Evolutionary conservation across 2,797 vertebrate genomes (phyloP).

Genomic region (Aplochiton taeniatus): DNA sequence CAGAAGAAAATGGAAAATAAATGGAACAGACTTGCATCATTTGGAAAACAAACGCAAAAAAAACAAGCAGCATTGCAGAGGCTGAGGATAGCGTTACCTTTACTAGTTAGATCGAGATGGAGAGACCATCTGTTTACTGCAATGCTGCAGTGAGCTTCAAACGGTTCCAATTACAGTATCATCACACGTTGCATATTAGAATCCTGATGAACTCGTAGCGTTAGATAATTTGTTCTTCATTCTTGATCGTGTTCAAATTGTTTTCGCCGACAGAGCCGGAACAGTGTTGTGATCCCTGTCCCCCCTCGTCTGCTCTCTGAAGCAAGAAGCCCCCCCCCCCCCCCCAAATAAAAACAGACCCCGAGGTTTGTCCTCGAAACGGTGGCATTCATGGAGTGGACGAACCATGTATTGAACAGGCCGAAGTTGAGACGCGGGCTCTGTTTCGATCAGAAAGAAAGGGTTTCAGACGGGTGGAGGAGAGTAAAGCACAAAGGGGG

Average conservation of each 20-base stretch:
- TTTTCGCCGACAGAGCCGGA: no score
- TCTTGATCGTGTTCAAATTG: no score
- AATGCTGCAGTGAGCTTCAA: background rate
- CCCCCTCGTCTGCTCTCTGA: no score
- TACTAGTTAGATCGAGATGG: background rate
- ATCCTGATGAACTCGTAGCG: no score
- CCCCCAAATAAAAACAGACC: no score
- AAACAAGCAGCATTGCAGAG: background rate
- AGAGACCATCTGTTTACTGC: background rate
- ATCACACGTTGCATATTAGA: no score
- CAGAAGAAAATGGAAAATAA: background rate
- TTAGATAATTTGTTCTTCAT: no score
- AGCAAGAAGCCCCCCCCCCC: no score
- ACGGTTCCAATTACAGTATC: no score
- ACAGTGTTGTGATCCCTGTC: no score
- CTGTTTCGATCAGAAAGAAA: constrained; percentile 15
- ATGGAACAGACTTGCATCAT: background rate
- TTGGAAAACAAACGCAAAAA: background rate
- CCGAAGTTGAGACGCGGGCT: background rate
- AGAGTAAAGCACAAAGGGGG: constrained; percentile 17
- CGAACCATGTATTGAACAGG: background rate
- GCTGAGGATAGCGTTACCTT: background rate
- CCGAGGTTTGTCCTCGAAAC: no score
- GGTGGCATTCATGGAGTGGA: background rate
- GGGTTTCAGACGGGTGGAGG: constrained; percentile 6